A percentile compares a stretch with the other conserved stretches of the same genome.
These are phyloP conservation scores for Trichomycterus rosablanca DNA, from an alignment of 2,113 vertebrate genomes.

Conservation along the genomic window DNA sequence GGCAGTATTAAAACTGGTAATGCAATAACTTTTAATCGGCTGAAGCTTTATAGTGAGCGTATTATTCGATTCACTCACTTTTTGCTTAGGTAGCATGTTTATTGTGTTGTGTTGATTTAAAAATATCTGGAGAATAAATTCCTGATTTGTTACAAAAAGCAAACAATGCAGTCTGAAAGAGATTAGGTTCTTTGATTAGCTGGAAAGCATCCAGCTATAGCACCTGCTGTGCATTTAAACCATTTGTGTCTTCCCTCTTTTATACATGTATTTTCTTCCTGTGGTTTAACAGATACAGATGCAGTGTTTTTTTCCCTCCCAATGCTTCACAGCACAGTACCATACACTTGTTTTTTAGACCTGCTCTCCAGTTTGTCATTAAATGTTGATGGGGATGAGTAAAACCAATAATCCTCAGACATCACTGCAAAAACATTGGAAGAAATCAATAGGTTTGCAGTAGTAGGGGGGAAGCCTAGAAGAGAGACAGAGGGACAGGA, in stretches of 20 bases:
- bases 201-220: not conserved
- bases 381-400: constrained; percentile 69
- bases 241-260: not conserved
- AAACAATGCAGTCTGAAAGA: not conserved
- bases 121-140: not conserved
- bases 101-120: constrained; percentile 15
- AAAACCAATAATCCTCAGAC: constrained; percentile 64
- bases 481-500: constrained; percentile 8
- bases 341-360: constrained; percentile 26
- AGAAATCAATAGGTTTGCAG: constrained; percentile 66
- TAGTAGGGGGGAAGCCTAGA: constrained; percentile 30
- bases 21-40: constrained; percentile 17
- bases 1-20: constrained; percentile 8
- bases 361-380: constrained; percentile 57
- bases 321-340: not conserved
- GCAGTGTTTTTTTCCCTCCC: not conserved
- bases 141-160: not conserved
- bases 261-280: not conserved
- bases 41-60: not conserved
- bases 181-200: not conserved
- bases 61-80: not conserved
- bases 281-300: not conserved
- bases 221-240: not conserved
- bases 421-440: constrained; percentile 47
- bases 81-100: constrained; percentile 6